phyloP scores from a whole-genome alignment of 2,797 vertebrate species.

The Melanitta fusca region DNA sequence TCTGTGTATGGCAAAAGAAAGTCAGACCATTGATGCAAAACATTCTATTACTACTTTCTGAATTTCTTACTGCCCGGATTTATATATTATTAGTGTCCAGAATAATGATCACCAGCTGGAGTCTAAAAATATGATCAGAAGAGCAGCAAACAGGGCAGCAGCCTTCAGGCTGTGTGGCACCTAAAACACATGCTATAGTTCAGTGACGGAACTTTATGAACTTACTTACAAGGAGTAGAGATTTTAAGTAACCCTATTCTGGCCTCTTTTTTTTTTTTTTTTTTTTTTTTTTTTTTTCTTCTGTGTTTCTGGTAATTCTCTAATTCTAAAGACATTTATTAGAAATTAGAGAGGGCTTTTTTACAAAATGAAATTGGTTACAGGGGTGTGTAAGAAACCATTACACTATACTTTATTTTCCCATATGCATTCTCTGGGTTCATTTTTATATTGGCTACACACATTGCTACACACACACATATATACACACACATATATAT shows the following conservation, averaged over 20 bases:
- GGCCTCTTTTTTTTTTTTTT: neutral
- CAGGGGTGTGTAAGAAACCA: neutral
- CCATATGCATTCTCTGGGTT: neutral
- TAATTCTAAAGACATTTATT: neutral
- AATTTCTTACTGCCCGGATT: constrained; percentile 3
- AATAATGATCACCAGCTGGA: constrained; percentile 47
- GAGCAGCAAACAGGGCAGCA: neutral
- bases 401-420: constrained; percentile 29
- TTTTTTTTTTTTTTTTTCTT: neutral
- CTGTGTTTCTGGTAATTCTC: neutral
- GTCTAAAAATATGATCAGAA: constrained; percentile 31
- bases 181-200: constrained; percentile 19
- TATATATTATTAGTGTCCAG: constrained; percentile 13
- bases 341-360: neutral
- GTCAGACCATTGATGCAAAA: neutral
- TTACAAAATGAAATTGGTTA: constrained; percentile 4
- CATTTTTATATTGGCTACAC: constrained; percentile 44
- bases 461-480: neutral
- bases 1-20: neutral
- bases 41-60: constrained; percentile 2
- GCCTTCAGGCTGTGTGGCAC: constrained; percentile 15
- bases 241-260: constrained; percentile 1
- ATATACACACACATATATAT: neutral
- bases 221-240: neutral
- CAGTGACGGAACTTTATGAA: constrained; percentile 8